These are phyloP conservation scores for Serrognathus titanus DNA, from an alignment of 2,888 invertebrate species.

Conservation along the genomic window DNA sequence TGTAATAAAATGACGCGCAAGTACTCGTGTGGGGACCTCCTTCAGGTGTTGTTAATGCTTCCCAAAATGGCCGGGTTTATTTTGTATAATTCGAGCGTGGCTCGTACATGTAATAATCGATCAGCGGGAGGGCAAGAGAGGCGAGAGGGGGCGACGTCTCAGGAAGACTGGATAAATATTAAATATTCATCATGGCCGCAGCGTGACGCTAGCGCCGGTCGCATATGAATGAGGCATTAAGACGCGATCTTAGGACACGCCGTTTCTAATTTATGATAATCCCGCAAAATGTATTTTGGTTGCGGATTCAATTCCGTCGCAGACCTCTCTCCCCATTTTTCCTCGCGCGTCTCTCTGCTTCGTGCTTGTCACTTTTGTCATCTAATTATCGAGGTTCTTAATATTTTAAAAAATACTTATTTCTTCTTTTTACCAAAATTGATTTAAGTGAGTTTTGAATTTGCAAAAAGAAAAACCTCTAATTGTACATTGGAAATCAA, in stretches of 20 bases:
- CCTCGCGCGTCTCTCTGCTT: constrained; percentile 2
- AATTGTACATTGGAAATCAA: too few relatives aligned
- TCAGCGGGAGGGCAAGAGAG: constrained; percentile 8
- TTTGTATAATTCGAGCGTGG: too few relatives aligned
- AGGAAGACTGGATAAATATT: constrained; percentile 36
- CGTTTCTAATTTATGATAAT: constrained; percentile 43
- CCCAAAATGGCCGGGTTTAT: too few relatives aligned
- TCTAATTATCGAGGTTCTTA: constrained; percentile 5
- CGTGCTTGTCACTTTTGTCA: background rate
- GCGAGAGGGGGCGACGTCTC: constrained; percentile 15
- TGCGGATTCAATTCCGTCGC: constrained; percentile 33
- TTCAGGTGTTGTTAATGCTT: too few relatives aligned
- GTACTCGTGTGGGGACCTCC: too few relatives aligned
- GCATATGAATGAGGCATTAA: constrained; percentile 45
- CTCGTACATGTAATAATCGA: background rate
- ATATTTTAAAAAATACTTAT: too few relatives aligned
- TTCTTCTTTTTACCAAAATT: too few relatives aligned
- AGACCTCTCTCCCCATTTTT: background rate
- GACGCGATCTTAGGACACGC: constrained; percentile 32
- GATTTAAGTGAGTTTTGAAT: too few relatives aligned
- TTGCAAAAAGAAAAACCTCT: too few relatives aligned
- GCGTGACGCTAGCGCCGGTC: constrained; percentile 37
- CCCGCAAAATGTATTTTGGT: constrained; percentile 40
- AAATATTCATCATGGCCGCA: constrained; percentile 44
- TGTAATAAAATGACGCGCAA: too few relatives aligned